Evolutionary conservation across 92 coral and sea anemone genomes (phyloP), one percentile per base, ranked within the genome.

Genomic region (Bergia sp.): DNA sequence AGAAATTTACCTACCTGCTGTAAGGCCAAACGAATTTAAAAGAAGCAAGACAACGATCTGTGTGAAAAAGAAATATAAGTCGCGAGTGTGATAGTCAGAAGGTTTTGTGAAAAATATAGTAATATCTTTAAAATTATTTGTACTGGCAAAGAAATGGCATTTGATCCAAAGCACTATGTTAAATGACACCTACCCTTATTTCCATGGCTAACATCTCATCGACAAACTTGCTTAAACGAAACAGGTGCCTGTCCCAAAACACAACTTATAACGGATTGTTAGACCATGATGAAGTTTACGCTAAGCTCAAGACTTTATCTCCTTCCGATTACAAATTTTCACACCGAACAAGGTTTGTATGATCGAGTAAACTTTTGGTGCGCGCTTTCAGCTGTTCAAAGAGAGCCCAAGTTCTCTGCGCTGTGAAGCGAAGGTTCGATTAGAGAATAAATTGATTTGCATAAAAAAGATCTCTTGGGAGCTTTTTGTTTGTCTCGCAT

Each of bases 201-300:
- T 53, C 37, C 77, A 69, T 73, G 77, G 37, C 50, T 37, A 84
- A 84, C 75, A 84, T 84, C 87, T 74, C 66, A 7, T 73, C 79
- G 78, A 72, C 47, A 36, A 84, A 71, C 20, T 44, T 38, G 39
- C 75, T 71, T 39, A 36, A 49, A 71, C 49, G 43, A 73, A 71
- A 84, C 66, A 71, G 87, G 65, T 71, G 65, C 65, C 79, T 71
- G 87, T 84, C 87, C 87, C 79, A 84, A 72, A 84, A 83, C 5
- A 12, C 77, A 84, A 84, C 53, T 45, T 84, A 4, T 69, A 12
- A 36, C 58, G 86, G 86, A 36, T 71, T 29, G 43, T 44, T 84
- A 84, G 3, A 72, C 87, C 87, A 84, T 84, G 43, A 18, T 84
- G 16, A 69, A 36, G 29, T 38, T 44, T 47, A 57, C 37, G 36